Base-by-base conservation (phyloP, 64 coral and sea anemone genomes). In the Pocillopora damicornis region DNA sequence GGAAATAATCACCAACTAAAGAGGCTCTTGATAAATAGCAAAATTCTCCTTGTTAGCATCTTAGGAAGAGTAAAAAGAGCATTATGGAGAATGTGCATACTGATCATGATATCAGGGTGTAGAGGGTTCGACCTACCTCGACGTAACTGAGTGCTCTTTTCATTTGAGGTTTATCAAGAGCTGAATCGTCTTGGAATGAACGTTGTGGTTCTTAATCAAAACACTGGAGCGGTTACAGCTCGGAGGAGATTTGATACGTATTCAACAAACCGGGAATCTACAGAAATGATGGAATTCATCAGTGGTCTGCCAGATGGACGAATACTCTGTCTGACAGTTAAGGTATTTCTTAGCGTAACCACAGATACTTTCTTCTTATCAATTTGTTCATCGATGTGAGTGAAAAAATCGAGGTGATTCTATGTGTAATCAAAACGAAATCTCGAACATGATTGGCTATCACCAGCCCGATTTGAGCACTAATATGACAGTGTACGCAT, bases 291-390 rank as follows among this genome's bases (percentile, higher is more conserved):
- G 56, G 45, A 83, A 1, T 86, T 89, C 30, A 74, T 95, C 25
- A 61, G 89, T 10, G 76, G 85, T 72, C 60, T 88, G 59, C 78
- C 87, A 18, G 90, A 92, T 8, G 94, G 87, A 37, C 84, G 94
- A 35, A 92, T 95, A 9, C 11, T 95, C 59, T 95, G 94, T 59
- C 89, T 95, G 20, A 25, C 88, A 11, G 87, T 91, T 25, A 95
- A 89, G 94, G 94, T 95, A 87, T 25, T 58, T 30, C 34, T 30
- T 14, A 13, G 18, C 61, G 42, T 51, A 7, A 51, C 42, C 42
- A 7, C 42, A 4, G 2, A 51, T 51, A 51, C 42, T 51, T 51
- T 51, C 42, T 51, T 51, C 3, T 51, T 51, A 51, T 51, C 42
- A 1, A 7, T 51, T 51, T 51, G 42, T 51, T 51, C 42, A 51